These are phyloP conservation scores for Dichetophora obliterata DNA, from an alignment of 2,888 invertebrate species.

Conservation along the genomic window DNA sequence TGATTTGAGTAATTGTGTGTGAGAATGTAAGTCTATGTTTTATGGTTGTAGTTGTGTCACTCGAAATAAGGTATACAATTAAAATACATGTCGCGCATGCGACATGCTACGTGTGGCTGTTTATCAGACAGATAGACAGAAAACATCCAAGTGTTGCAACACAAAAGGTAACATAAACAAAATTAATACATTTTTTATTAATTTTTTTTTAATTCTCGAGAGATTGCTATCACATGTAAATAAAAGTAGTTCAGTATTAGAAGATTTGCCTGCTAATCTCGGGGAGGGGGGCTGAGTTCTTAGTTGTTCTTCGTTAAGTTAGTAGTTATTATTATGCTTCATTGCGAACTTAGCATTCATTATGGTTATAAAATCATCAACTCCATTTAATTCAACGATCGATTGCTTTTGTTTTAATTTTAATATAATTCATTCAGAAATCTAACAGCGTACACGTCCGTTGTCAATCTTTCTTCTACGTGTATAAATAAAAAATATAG, in stretches of 20 bases:
- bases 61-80: constrained; percentile 23
- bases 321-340: background rate
- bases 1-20: background rate
- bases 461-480: too few relatives aligned
- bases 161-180: background rate
- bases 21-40: background rate
- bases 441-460: background rate
- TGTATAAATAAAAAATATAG: constrained; percentile 8
- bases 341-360: background rate
- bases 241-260: constrained; percentile 4
- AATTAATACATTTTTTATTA: too few relatives aligned
- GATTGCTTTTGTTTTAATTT: constrained; percentile 11
- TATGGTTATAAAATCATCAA: background rate
- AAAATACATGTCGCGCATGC: background rate
- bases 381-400: background rate
- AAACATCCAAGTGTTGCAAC: background rate
- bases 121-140: background rate
- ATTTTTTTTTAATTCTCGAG: constrained; percentile 5
- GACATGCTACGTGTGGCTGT: background rate
- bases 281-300: too few relatives aligned
- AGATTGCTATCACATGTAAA: constrained; percentile 27
- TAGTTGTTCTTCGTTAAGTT: background rate
- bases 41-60: constrained; percentile 4
- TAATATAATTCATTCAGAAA: background rate
- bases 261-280: constrained; percentile 13